Evolutionary conservation across 2,113 vertebrate species (phyloP).

Genomic region (Xiphophorus maculatus): DNA sequence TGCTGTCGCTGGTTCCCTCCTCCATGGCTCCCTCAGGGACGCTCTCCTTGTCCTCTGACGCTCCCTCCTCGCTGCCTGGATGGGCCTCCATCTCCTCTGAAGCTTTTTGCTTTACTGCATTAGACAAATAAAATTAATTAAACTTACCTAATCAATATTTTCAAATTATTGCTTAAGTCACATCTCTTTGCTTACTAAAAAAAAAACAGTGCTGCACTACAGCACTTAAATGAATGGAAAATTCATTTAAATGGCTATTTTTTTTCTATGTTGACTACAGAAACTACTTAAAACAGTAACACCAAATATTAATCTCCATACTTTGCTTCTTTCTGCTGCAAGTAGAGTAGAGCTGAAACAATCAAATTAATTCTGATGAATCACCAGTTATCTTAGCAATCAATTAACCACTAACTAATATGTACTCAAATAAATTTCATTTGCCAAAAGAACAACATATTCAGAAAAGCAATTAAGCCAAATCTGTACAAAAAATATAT

Average conservation of each 20-base stretch:
- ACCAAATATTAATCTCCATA: too few species aligned
- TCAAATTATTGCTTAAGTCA: background rate
- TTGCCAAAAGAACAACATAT: too few species aligned
- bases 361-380: too few species aligned
- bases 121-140: background rate
- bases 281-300: background rate
- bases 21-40: conserved; percentile 74
- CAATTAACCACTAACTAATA: too few species aligned
- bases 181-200: background rate
- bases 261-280: background rate
- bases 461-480: too few species aligned
- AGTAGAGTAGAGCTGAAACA: too few species aligned
- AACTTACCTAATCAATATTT: background rate
- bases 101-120: conserved; percentile 64
- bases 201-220: background rate
- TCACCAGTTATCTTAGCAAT: too few species aligned
- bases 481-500: too few species aligned
- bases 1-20: conserved; percentile 79
- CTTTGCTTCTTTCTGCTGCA: too few species aligned
- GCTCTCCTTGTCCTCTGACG: conserved; percentile 72
- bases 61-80: conserved; percentile 63
- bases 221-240: too few species aligned
- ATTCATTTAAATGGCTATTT: background rate
- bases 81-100: conserved; percentile 64
- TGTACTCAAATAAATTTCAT: too few species aligned